Evolutionary conservation across 2,797 vertebrate genomes (phyloP).

Genomic region (Pseudomugil gertrudae): DNA sequence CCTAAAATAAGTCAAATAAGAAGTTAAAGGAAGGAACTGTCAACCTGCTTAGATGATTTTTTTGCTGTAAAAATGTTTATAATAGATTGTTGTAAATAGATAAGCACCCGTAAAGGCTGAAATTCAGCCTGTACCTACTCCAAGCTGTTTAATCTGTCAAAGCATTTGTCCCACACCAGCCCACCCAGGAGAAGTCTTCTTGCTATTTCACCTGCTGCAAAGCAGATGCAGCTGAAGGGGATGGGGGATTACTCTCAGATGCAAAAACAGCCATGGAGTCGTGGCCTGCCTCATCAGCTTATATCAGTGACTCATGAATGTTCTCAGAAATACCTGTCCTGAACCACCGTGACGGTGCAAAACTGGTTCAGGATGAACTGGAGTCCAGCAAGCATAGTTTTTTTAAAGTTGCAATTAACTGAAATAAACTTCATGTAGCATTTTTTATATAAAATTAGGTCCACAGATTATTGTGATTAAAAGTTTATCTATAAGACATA

Average conservation of each 20-base stretch:
- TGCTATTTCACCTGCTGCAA: conserved; percentile 77
- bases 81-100: conserved; percentile 18
- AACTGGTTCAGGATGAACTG: conserved; percentile 24
- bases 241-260: conserved; percentile 58
- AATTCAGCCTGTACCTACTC: conserved; percentile 6
- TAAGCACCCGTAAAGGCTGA: conserved; percentile 21
- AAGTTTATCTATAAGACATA: neutral
- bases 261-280: conserved; percentile 32
- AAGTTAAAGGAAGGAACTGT: neutral
- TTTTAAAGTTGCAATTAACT: too few species aligned
- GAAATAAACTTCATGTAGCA: too few species aligned
- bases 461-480: neutral
- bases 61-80: neutral
- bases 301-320: conserved; percentile 50
- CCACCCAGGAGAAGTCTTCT: conserved; percentile 60
- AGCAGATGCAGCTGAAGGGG: conserved; percentile 61
- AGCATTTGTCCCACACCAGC: conserved; percentile 22
- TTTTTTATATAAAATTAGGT: fast-evolving
- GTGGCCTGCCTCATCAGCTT: conserved; percentile 57
- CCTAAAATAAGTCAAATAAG: neutral
- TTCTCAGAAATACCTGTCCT: conserved; percentile 54
- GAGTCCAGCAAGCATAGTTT: conserved; percentile 18
- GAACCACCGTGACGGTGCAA: conserved; percentile 38
- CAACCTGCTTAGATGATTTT: neutral
- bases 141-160: too few species aligned